Percentiles rank a stretch among this genome's conserved stretches.
Conservation (phyloP, 2,797 vertebrate genomes). For the Myotis findleyi region DNA sequence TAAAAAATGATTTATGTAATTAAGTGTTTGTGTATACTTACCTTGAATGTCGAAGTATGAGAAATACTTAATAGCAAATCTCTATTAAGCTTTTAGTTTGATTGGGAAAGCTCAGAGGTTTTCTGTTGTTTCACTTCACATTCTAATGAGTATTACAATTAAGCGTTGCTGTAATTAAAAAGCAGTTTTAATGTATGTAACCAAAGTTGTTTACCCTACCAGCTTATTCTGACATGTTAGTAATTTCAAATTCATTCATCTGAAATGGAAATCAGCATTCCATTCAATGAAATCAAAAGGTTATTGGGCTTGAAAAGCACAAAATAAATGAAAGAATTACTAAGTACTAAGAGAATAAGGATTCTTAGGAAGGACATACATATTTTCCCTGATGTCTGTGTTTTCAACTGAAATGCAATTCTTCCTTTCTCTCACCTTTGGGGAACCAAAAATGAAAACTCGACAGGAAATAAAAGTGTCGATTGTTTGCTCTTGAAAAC, state of each 20-base stretch:
- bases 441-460: slow-evolving; percentile 68
- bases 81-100: slow-evolving; percentile 73
- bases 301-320: slow-evolving; percentile 43
- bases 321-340: slow-evolving; percentile 49
- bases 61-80: slow-evolving; percentile 63
- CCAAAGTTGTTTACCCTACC: slow-evolving; percentile 57
- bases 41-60: slow-evolving; percentile 44
- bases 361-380: slow-evolving; percentile 5
- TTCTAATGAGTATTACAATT: slow-evolving; percentile 62
- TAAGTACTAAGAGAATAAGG: slow-evolving; percentile 12
- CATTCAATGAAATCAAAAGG: slow-evolving; percentile 69
- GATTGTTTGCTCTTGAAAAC: slow-evolving; percentile 58
- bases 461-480: slow-evolving; percentile 13
- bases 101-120: slow-evolving; percentile 55
- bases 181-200: slow-evolving; percentile 61
- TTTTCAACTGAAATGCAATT: slow-evolving; percentile 62
- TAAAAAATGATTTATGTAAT: not conserved
- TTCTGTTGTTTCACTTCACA: slow-evolving; percentile 61
- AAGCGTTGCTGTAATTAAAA: slow-evolving; percentile 76
- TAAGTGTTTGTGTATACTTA: not conserved
- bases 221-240: slow-evolving; percentile 58
- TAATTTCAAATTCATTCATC: slow-evolving; percentile 73
- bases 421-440: slow-evolving; percentile 68
- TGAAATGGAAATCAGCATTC: slow-evolving; percentile 61
- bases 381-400: slow-evolving; percentile 7